phyloP scores from a whole-genome alignment of 2,888 invertebrate genomes.

The Trachelus tabidus region DNA sequence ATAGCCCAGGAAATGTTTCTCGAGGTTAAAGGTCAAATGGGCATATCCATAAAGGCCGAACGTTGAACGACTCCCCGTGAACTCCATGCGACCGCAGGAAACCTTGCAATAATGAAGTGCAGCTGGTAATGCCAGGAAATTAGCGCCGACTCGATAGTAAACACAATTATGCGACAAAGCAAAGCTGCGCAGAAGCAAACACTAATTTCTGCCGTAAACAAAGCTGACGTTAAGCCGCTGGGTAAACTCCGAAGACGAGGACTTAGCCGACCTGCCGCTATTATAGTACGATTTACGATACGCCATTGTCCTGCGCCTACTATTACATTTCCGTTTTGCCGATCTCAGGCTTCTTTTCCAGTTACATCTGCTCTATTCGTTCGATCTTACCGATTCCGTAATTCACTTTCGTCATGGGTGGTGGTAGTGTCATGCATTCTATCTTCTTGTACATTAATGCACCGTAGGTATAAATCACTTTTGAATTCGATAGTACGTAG shows the following conservation, averaged over 20 bases:
- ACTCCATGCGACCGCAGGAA: slow-evolving; percentile 42
- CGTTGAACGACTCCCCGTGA: slow-evolving; percentile 28
- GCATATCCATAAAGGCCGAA: not conserved
- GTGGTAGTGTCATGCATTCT: not conserved
- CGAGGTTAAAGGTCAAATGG: not conserved
- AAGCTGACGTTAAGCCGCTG: slow-evolving; percentile 33
- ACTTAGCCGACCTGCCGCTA: slow-evolving; percentile 38
- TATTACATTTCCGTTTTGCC: not conserved
- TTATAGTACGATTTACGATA: slow-evolving; percentile 21
- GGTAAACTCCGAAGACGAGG: slow-evolving; percentile 36
- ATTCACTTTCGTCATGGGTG: not conserved
- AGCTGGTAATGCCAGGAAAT: slow-evolving; percentile 40
- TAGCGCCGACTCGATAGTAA: slow-evolving; percentile 40
- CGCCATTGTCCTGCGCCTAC: not conserved
- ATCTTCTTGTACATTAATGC: not conserved
- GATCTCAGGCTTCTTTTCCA: not conserved
- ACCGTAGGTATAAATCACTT: not conserved
- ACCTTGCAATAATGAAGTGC: slow-evolving; percentile 30
- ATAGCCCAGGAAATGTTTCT: not conserved
- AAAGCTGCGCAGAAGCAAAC: slow-evolving; percentile 40
- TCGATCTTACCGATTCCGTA: slow-evolving; percentile 12
- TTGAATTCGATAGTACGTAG: not conserved
- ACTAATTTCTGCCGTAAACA: slow-evolving; percentile 46
- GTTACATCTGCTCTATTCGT: slow-evolving; percentile 18
- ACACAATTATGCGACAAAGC: slow-evolving; percentile 49